Evolutionary conservation across 2,113 vertebrate species (phyloP).

Genomic region (Aleadryas rufinucha): DNA sequence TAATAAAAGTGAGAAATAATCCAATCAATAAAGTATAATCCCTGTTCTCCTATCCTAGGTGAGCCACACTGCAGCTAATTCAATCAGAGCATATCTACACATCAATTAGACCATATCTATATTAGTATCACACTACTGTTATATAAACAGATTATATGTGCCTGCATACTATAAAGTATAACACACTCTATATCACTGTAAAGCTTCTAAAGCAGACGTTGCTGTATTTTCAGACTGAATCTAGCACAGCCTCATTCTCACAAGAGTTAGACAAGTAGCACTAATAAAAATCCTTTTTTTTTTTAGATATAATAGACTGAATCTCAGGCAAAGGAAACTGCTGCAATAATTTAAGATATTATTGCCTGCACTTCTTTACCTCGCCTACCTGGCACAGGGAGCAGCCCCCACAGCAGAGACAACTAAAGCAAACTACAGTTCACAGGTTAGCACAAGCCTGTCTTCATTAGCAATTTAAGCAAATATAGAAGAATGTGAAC

Average conservation of each 20-base stretch:
- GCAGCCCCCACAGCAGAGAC: background rate
- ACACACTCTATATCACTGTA: background rate
- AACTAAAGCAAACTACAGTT: background rate
- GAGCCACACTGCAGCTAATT: background rate
- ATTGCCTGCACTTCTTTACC: background rate
- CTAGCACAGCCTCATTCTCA: background rate
- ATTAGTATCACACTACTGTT: background rate
- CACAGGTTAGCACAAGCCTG: background rate
- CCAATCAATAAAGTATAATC: background rate
- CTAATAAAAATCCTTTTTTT: background rate
- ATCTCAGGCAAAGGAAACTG: background rate
- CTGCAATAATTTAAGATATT: background rate
- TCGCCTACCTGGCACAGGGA: background rate
- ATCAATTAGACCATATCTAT: background rate
- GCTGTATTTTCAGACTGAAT: background rate
- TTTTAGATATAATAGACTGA: background rate
- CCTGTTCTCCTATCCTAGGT: background rate
- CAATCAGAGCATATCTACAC: background rate
- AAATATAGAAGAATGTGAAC: background rate
- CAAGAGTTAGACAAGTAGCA: background rate
- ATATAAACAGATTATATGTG: background rate
- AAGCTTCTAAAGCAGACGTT: background rate
- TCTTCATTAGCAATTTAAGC: background rate
- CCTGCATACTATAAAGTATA: background rate
- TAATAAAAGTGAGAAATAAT: background rate